Evolutionary conservation across 2,888 invertebrate species (phyloP).

Genomic region (Venusia cambrica): DNA sequence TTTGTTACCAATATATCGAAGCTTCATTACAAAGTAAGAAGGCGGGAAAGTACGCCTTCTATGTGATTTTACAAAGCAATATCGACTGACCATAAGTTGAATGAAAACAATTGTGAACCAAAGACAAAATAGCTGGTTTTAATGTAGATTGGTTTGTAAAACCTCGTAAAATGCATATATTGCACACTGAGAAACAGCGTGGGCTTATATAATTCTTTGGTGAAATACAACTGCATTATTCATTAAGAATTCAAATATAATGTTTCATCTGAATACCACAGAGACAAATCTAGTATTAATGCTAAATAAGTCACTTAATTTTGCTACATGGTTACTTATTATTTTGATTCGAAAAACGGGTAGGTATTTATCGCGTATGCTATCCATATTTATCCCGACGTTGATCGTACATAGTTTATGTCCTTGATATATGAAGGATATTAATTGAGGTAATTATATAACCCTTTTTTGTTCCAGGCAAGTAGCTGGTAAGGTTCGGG

Average conservation of each 20-base stretch:
- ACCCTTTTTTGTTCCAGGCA: constrained; percentile 53
- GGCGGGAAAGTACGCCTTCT: constrained; percentile 19
- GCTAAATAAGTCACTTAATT: too few species aligned
- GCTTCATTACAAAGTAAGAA: constrained; percentile 37
- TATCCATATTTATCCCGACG: too few species aligned
- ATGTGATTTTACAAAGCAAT: constrained; percentile 11
- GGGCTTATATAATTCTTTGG: constrained; percentile 3
- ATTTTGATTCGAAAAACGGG: too few species aligned
- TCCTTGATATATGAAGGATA: too few species aligned
- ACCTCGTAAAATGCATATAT: constrained; percentile 8
- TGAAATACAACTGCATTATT: too few species aligned
- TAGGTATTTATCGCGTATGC: too few species aligned
- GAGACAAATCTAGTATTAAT: too few species aligned
- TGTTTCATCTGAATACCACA: too few species aligned
- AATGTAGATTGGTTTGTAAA: constrained; percentile 8
- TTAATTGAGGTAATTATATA: background rate
- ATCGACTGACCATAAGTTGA: constrained; percentile 17
- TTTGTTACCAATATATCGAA: constrained; percentile 51
- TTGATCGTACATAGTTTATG: too few species aligned
- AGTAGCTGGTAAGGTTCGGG: constrained; percentile 68
- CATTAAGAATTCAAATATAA: too few species aligned
- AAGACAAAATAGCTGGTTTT: constrained; percentile 8
- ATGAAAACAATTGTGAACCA: constrained; percentile 14
- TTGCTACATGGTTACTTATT: too few species aligned
- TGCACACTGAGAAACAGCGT: constrained; percentile 1